A percentile compares a stretch with the other conserved stretches of the same genome.
Conservation (phyloP, 2,113 vertebrate species). For the Tetrax tetrax region DNA sequence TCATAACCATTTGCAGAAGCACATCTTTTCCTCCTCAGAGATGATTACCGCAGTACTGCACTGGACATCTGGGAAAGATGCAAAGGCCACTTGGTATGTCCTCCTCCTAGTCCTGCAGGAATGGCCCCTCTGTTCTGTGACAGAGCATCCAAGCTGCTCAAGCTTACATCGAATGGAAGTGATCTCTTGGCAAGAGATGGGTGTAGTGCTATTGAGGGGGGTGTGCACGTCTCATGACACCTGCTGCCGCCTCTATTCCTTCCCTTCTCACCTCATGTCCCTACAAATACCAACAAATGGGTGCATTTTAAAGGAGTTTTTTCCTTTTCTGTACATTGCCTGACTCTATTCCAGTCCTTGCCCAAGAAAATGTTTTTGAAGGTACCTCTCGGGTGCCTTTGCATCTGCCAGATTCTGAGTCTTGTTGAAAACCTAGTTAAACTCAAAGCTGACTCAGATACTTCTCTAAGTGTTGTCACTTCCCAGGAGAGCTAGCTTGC, state of each 20-base stretch:
- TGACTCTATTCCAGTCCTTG: not conserved
- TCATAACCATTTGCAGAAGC: not conserved
- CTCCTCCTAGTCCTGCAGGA: not conserved
- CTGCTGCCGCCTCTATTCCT: not conserved
- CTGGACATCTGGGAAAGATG: not conserved
- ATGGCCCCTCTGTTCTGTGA: not conserved
- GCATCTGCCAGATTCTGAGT: not conserved
- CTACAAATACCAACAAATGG: not conserved
- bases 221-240: not conserved
- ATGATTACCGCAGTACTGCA: not conserved
- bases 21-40: not conserved
- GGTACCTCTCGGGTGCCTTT: not conserved
- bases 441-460: fast-evolving
- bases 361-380: not conserved
- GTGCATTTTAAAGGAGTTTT: not conserved
- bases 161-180: not conserved
- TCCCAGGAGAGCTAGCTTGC: not conserved
- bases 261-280: not conserved
- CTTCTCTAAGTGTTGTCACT: not conserved
- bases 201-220: not conserved
- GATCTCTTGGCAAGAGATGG: not conserved
- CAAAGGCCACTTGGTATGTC: not conserved
- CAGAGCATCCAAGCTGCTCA: not conserved
- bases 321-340: not conserved
- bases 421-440: not conserved